A percentile compares a stretch with the other conserved stretches of the same genome.
These are phyloP conservation scores for Achatina immaculata DNA, from an alignment of 1,140 invertebrate genomes.

Conservation along the genomic window DNA sequence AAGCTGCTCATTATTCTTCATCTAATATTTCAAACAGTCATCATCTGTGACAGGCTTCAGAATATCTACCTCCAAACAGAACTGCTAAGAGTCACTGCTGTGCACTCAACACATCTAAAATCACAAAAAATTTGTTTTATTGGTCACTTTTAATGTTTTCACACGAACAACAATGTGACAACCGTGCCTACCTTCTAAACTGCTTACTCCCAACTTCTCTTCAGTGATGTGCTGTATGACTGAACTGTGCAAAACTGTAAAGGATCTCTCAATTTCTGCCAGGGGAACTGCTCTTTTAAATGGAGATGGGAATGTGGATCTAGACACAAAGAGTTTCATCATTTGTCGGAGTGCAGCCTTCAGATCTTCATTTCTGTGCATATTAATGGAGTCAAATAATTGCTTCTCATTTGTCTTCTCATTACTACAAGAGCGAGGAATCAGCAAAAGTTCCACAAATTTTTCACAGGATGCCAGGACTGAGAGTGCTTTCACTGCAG, in stretches of 20 bases:
- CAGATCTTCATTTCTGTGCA: conserved; percentile 70
- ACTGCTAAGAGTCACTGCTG: no score
- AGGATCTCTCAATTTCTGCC: conserved; percentile 73
- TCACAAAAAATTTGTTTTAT: not conserved
- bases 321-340: conserved; percentile 67
- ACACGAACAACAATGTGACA: not conserved
- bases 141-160: not conserved
- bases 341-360: conserved; percentile 62
- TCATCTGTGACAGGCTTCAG: no score
- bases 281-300: conserved; percentile 69
- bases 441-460: conserved; percentile 75
- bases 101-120: not conserved
- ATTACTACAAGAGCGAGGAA: conserved; percentile 68
- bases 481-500: conserved; percentile 75
- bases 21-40: no score
- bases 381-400: conserved; percentile 64
- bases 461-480: conserved; percentile 73
- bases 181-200: conserved; percentile 56
- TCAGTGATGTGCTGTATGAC: conserved; percentile 68
- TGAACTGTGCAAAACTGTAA: conserved; percentile 74
- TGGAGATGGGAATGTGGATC: conserved; percentile 69
- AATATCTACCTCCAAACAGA: no score
- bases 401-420: conserved; percentile 57
- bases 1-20: no score
- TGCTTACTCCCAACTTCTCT: conserved; percentile 54